Conservation (phyloP, 2,888 invertebrate genomes). For the Alitta virens region DNA sequence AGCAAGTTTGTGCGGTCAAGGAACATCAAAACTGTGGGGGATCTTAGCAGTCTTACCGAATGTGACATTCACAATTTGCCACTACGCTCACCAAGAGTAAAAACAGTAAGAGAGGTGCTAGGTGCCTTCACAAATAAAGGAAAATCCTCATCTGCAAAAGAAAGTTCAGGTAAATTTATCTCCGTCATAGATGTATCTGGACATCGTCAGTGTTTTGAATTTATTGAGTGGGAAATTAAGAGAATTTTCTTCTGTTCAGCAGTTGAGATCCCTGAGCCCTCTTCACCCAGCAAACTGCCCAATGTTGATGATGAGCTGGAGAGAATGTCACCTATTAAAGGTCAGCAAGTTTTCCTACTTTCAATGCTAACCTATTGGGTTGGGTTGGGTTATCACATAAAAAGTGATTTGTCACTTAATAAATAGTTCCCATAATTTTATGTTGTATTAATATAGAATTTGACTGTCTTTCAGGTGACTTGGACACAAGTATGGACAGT, state of each 20-base stretch:
- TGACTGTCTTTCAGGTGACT: too few relatives aligned
- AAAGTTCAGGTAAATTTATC: neutral
- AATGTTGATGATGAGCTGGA: conserved; percentile 18
- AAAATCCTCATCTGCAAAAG: neutral
- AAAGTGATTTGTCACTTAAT: too few relatives aligned
- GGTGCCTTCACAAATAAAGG: neutral
- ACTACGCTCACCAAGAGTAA: conserved; percentile 45
- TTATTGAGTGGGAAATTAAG: too few relatives aligned
- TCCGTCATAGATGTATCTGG: neutral
- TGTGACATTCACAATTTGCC: conserved; percentile 47
- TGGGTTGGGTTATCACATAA: too few relatives aligned
- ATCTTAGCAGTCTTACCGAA: conserved; percentile 44
- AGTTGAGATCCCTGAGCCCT: too few relatives aligned
- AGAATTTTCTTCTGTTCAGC: too few relatives aligned
- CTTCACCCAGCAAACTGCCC: conserved; percentile 2
- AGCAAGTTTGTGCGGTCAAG: conserved; percentile 43
- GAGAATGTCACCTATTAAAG: conserved; percentile 18
- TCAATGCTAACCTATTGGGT: too few relatives aligned
- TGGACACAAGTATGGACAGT: neutral
- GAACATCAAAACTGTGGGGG: conserved; percentile 48
- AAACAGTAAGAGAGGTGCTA: conserved; percentile 38
- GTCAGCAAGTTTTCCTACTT: neutral
- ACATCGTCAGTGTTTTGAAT: neutral
- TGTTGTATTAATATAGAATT: too few relatives aligned
- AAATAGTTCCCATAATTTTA: conserved; percentile 6